phyloP scores from a whole-genome alignment of 2,888 invertebrate genomes.

The Drosophila longiperda region DNA sequence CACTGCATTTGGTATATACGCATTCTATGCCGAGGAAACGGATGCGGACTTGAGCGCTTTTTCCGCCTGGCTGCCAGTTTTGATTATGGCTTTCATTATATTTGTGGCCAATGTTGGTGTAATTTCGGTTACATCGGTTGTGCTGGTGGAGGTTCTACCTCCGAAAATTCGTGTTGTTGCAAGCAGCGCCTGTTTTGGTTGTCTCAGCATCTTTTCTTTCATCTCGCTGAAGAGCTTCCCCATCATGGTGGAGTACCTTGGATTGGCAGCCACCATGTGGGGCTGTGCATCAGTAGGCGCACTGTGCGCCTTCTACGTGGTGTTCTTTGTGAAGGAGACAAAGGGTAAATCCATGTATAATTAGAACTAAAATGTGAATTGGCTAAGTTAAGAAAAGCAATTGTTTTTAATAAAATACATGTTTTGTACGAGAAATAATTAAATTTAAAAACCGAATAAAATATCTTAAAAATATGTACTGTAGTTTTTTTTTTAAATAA shows the following conservation, averaged over 20 bases:
- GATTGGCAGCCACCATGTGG: constrained; percentile 78
- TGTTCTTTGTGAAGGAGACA: constrained; percentile 77
- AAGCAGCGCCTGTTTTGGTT: constrained; percentile 65
- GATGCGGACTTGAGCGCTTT: constrained; percentile 49
- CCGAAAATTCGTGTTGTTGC: constrained; percentile 71
- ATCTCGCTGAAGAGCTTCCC: constrained; percentile 72
- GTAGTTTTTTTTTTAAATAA: background rate
- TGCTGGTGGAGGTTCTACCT: constrained; percentile 79
- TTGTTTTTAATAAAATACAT: background rate
- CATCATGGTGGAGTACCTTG: constrained; percentile 63
- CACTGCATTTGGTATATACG: constrained; percentile 70
- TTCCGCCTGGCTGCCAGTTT: constrained; percentile 70
- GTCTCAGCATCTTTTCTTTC: constrained; percentile 71
- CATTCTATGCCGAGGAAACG: constrained; percentile 63
- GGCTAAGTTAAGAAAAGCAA: background rate
- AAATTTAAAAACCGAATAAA: background rate
- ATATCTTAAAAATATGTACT: background rate
- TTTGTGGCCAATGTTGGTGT: constrained; percentile 78
- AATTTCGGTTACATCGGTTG: constrained; percentile 72
- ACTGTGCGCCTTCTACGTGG: constrained; percentile 73
- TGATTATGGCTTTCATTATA: constrained; percentile 75
- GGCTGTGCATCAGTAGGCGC: constrained; percentile 63
- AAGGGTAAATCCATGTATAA: constrained; percentile 73
- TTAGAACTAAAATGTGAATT: constrained; percentile 17
- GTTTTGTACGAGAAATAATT: background rate